These are phyloP conservation scores for Nycticorax nycticorax DNA, from an alignment of 2,113 vertebrate species.

Conservation along the genomic window DNA sequence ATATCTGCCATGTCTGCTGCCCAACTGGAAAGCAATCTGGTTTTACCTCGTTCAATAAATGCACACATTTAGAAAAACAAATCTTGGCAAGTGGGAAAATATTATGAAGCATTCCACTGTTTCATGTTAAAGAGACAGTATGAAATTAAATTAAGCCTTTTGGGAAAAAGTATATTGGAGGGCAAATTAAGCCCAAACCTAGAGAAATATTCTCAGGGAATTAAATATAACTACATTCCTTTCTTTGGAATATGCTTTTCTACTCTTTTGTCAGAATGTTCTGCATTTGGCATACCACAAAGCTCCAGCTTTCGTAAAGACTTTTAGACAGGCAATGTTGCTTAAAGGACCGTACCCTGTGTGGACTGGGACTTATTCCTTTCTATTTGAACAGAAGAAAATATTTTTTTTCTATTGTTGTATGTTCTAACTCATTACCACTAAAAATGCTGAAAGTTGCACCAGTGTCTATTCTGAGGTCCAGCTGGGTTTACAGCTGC, in stretches of 20 bases:
- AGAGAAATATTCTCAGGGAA: conserved; percentile 34
- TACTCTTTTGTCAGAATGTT: conserved; percentile 24
- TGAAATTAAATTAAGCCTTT: conserved; percentile 41
- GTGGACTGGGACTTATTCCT: background rate
- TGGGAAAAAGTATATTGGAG: background rate
- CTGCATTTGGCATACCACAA: background rate
- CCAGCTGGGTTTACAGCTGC: background rate
- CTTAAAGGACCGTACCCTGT: background rate
- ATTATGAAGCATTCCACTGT: background rate
- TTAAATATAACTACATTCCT: conserved; percentile 39
- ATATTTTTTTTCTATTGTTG: background rate
- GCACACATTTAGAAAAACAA: background rate
- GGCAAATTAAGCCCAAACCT: background rate
- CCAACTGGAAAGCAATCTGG: background rate
- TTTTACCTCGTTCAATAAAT: background rate
- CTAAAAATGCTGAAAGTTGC: background rate
- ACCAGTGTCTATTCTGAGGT: background rate
- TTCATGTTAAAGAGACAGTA: conserved; percentile 30
- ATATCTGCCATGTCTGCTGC: background rate
- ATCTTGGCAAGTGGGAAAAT: conserved; percentile 4
- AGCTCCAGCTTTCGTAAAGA: background rate
- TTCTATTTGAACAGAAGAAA: background rate
- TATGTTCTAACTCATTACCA: background rate
- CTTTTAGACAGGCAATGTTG: background rate
- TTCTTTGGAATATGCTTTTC: conserved; percentile 29